Conservation (phyloP, 2,113 vertebrate genomes). For the Myrmecophaga tridactyla region DNA sequence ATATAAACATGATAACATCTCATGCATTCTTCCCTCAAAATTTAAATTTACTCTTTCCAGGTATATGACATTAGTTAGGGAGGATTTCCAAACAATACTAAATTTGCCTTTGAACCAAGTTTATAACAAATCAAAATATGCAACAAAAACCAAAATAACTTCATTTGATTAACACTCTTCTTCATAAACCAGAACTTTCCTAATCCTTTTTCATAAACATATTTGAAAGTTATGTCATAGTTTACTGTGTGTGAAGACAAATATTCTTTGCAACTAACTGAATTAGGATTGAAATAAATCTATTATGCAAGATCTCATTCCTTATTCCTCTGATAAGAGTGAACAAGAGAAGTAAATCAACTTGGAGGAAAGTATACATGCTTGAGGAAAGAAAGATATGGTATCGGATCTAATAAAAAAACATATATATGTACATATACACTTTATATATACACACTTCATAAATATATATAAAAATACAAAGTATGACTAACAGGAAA, state of each 20-base stretch:
- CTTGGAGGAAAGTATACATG: background rate
- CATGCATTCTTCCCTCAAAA: background rate
- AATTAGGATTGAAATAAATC: background rate
- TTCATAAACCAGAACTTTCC: background rate
- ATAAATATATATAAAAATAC: background rate
- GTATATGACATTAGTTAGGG: background rate
- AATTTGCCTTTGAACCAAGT: background rate
- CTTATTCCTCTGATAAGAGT: background rate
- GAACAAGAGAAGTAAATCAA: background rate
- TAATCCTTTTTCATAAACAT: slow-evolving; percentile 13
- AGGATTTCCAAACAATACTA: background rate
- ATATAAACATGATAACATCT: background rate
- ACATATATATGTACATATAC: too few relatives aligned
- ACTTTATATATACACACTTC: too few relatives aligned
- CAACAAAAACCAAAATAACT: slow-evolving; percentile 22
- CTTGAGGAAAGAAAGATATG: background rate
- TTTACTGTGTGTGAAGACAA: background rate
- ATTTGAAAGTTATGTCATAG: slow-evolving; percentile 42
- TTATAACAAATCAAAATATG: background rate
- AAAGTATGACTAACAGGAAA: background rate
- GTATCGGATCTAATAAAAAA: background rate
- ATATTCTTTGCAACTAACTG: background rate
- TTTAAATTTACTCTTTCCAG: background rate
- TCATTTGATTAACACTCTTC: slow-evolving; percentile 35
- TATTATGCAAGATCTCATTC: background rate